Base-by-base conservation (phyloP, 2,113 vertebrate species). In the Formicarius rufipectus region DNA sequence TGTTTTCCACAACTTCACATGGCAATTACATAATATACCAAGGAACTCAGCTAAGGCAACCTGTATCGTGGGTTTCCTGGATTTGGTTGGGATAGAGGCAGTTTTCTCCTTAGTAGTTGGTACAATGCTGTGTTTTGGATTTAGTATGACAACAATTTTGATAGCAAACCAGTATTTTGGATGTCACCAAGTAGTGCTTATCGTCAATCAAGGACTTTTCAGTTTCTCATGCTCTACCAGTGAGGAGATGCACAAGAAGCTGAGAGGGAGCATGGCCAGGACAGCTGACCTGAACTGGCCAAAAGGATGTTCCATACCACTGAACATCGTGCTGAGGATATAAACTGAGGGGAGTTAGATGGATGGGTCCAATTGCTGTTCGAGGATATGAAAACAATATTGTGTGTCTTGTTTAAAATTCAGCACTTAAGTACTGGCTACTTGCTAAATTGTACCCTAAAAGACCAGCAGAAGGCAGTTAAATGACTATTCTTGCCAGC, bases 361-460 rank as follows among this genome's bases (percentile, higher is more conserved):
- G 16, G 53, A 40, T 25, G 16, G 17, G 45, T 53, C 23, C 39
- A 75, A 14, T 14, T 0, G 0, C 28, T 67, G 19, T 59, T 45
- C 12, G 28, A 67, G 52, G 12, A 59, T 35, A 15, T 39, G 22
- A 71, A 78, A 37, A 40, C 47, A 44, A 39, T 55, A 28, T 14
- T 40, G 16, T 21, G 12, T 39, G 5, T 15, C 23, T 25, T 68
- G 6, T 18, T 86, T 28, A 81, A 72, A 19, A 80, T 69, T 33
- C 30, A 82, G 45, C 27, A 50, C 27, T 77, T 86, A 37, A 80
- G 31, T 39, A 40, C 37, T 28, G 11, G 30, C 25, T 72, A 18
- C 45, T 69, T 47, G 21, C 31, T 78, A n/a, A 95, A 64, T 74
- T 25, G 56, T 90, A 56, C 35, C 16, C 37, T 84, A 21, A 39